Evolutionary conservation across 2,797 vertebrate species (phyloP), one percentile per base, ranked within the genome.

Genomic region (Nannoperca obscura): DNA sequence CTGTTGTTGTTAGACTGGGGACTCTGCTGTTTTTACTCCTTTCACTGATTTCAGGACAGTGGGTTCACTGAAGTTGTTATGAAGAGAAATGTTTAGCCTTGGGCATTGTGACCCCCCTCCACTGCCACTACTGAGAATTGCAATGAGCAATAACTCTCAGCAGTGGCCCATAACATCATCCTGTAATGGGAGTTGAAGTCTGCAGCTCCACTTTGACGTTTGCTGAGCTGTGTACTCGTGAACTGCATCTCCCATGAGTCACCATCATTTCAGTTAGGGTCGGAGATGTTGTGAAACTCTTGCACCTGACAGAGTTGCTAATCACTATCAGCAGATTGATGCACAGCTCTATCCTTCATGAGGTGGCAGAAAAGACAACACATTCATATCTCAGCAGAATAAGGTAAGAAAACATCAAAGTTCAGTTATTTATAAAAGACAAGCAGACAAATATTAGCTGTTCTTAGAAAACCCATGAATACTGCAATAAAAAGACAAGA

Each of bases 221-320:
- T 62, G 49, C 59, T 34, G 24, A 52, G 44, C 15, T 30, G 1
- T 7, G 6, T 0, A 4, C 7, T 20, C 11, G 4, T 17, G 72
- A 89, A 96, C 96, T 93, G 86, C 95, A 93, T 70, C 50, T 86
- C 95, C 96, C 96, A 89, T 65, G 61, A 86, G 84, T 65, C 90
- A 65, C 36, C 3, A 65, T 54, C n/a, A 47, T 71, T 69, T 81
- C 71, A 65, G 55, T 72, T 24, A 17, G 38, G 68, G 68, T 84
- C 74, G 42, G 34, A 40, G 63, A 69, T 74, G 82, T 93, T 92
- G 86, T 91, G 87, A 91, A 92, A 93, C 69, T 78, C 76, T 72
- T 88, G 88, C 83, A 89, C 68, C 81, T 86, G 82, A 88, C 84
- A 61, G 72, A 71, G 74, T 49, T 69, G 74, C 77, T 87, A 73